phyloP scores from a whole-genome alignment of 2,113 vertebrate species.

The Peromyscus polionotus region DNA sequence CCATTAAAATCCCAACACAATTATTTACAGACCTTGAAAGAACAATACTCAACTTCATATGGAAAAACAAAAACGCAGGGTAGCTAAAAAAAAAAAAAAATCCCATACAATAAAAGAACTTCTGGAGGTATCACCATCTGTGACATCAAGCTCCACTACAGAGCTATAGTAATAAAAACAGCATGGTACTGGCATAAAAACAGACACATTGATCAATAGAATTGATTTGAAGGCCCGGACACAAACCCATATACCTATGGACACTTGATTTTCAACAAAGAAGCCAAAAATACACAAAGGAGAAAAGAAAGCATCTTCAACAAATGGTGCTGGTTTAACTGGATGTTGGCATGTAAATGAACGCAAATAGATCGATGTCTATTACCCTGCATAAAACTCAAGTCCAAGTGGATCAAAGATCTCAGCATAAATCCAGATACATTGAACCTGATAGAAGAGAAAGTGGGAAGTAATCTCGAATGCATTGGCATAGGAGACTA shows the following conservation, averaged over 20 bases:
- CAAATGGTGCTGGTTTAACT: too few species aligned
- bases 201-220: neutral
- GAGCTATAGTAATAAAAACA: neutral
- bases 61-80: neutral
- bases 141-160: neutral
- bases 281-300: neutral
- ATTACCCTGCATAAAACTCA: too few species aligned
- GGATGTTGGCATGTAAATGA: too few species aligned
- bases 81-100: neutral
- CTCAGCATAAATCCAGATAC: too few species aligned
- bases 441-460: too few species aligned
- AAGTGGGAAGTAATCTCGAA: too few species aligned
- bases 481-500: too few species aligned
- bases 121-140: neutral
- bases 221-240: neutral
- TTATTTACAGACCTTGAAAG: neutral
- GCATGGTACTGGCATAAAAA: neutral
- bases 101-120: neutral
- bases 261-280: neutral
- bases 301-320: too few species aligned
- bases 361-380: too few species aligned
- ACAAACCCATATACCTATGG: neutral
- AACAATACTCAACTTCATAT: neutral
- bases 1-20: neutral
- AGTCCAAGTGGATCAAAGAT: too few species aligned